Evolutionary conservation across 1,140 invertebrate species (phyloP).

Genomic region (Meloidogyne exigua): DNA sequence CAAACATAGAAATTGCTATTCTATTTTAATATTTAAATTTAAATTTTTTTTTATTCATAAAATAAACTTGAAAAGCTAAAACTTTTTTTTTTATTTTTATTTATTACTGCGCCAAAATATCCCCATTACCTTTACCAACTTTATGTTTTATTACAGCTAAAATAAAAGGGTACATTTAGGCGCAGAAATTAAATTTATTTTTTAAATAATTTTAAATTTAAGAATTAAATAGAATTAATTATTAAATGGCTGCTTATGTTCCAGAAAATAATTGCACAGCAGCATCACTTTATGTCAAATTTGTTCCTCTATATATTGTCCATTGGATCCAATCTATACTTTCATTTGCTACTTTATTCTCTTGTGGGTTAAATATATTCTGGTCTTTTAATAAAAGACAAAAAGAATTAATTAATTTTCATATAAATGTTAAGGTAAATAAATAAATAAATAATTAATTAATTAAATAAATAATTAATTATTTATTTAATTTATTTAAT

Average conservation of each 20-base stretch:
- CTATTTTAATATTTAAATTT: no score
- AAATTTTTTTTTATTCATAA: no score
- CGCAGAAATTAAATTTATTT: not conserved
- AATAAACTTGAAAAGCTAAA: no score
- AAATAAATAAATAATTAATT: no score
- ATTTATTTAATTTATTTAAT: no score
- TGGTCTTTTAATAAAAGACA: not conserved
- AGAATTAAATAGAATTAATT: not conserved
- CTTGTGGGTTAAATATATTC: not conserved
- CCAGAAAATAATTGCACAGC: not conserved
- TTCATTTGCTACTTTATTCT: not conserved
- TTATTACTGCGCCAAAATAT: no score
- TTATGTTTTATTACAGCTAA: no score
- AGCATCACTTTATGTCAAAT: not conserved
- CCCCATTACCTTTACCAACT: no score
- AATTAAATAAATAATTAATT: no score
- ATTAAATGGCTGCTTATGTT: not conserved
- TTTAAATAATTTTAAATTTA: not conserved
- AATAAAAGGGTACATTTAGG: no score
- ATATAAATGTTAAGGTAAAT: not conserved
- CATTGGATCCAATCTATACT: not conserved
- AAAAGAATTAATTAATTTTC: not conserved
- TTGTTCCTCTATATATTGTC: not conserved
- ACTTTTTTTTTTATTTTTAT: no score
- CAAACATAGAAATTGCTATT: no score